phyloP scores from a whole-genome alignment of 2,113 vertebrate genomes.

The Hemibagrus wyckioides region DNA sequence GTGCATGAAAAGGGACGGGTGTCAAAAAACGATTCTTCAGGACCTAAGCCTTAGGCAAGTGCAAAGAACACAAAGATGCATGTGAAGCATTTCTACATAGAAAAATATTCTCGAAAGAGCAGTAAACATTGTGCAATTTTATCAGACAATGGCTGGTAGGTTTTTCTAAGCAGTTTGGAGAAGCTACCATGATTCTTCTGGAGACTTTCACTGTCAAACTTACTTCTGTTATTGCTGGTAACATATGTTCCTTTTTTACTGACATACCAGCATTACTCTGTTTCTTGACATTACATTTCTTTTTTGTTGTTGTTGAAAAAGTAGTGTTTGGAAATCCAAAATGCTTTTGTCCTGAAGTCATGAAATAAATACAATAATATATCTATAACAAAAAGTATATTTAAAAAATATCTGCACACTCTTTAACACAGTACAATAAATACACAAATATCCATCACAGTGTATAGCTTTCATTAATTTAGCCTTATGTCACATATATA shows the following conservation, averaged over 20 bases:
- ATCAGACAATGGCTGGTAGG: neutral
- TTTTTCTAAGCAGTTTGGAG: neutral
- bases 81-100: neutral
- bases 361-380: no score
- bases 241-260: neutral
- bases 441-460: neutral
- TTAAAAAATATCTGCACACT: neutral
- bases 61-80: neutral
- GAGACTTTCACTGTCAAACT: neutral
- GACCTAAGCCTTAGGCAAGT: neutral
- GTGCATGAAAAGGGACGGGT: neutral
- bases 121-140: neutral
- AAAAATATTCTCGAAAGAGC: neutral
- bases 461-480: slow-evolving; percentile 22
- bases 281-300: neutral
- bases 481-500: slow-evolving; percentile 39
- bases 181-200: neutral
- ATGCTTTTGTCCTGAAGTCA: neutral
- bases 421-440: neutral
- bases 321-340: neutral
- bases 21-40: neutral
- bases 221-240: neutral
- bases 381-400: neutral
- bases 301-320: neutral
- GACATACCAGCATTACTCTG: neutral